These are phyloP conservation scores for Monodelphis domestica DNA, from an alignment of 2,797 vertebrate species.

Conservation along the genomic window DNA sequence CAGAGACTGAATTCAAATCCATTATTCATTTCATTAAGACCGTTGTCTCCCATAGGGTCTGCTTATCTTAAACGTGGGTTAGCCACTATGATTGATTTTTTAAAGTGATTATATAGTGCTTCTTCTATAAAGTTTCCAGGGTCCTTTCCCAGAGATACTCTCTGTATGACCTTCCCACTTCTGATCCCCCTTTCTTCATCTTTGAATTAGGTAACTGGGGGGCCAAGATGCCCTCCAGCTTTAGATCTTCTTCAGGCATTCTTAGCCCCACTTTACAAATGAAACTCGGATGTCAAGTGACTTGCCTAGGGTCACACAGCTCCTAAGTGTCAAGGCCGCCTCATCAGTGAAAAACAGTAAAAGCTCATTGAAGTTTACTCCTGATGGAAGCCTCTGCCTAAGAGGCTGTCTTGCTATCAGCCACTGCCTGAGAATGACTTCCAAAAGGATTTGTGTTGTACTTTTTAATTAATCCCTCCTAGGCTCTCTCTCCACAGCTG, in stretches of 20 bases:
- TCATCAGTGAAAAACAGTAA: neutral
- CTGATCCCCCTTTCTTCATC: neutral
- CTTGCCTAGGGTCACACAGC: neutral
- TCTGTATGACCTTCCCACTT: neutral
- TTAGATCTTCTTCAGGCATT: neutral
- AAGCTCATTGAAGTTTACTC: slow-evolving; percentile 63
- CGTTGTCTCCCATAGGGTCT: neutral
- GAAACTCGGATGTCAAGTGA: neutral
- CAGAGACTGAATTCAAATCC: neutral
- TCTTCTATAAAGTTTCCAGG: too few relatives aligned
- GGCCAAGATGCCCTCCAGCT: neutral
- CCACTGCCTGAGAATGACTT: slow-evolving; percentile 43
- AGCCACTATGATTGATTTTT: neutral
- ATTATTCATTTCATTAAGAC: neutral
- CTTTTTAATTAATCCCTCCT: slow-evolving; percentile 77
- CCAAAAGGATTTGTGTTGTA: slow-evolving; percentile 68
- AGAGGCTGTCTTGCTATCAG: slow-evolving; percentile 73
- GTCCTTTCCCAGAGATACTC: neutral
- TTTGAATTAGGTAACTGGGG: neutral
- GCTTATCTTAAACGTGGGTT: neutral
- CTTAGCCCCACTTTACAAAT: neutral
- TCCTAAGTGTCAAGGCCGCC: neutral
- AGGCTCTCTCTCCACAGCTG: slow-evolving; percentile 82
- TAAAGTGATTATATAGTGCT: too few relatives aligned
- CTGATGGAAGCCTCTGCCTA: slow-evolving; percentile 70